phyloP scores from a whole-genome alignment of 92 coral and sea anemone species.

The Phymanthus crucifer region DNA sequence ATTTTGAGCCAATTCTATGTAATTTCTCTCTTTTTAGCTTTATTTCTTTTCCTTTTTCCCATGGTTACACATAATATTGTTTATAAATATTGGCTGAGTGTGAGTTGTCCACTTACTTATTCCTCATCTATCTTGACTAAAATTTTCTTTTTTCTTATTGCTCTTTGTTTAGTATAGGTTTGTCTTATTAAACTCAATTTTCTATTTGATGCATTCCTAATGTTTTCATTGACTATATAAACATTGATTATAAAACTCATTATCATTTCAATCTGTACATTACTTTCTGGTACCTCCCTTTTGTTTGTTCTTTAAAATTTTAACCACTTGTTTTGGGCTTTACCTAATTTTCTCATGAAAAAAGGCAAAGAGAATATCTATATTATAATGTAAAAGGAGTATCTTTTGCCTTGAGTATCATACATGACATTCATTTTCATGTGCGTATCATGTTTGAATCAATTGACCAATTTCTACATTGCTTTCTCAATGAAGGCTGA shows the following conservation, averaged over 20 bases:
- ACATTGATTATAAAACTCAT: no score
- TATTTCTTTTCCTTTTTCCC: not conserved
- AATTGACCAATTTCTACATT: slow-evolving; percentile 30
- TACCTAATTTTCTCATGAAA: no score
- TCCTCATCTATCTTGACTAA: not conserved
- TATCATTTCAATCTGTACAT: not conserved
- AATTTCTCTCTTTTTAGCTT: not conserved
- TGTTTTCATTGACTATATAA: not conserved
- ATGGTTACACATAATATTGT: slow-evolving; percentile 11
- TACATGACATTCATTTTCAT: not conserved
- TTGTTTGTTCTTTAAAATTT: no score
- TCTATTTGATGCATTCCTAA: not conserved
- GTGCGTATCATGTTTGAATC: not conserved
- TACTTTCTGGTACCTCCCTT: not conserved
- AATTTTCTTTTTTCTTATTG: not conserved
- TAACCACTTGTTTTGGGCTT: no score
- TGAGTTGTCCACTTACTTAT: not conserved
- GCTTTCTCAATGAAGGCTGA: slow-evolving; percentile 50
- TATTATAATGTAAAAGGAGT: no score
- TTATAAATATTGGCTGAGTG: slow-evolving; percentile 25
- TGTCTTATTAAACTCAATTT: not conserved
- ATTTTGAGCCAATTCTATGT: not conserved
- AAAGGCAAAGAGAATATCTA: no score
- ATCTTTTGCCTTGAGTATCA: not conserved
- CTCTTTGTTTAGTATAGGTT: not conserved